Percentiles rank a stretch among this genome's conserved stretches.
These are phyloP conservation scores for Paratilapia polleni DNA, from an alignment of 2,113 vertebrate species.

Conservation along the genomic window DNA sequence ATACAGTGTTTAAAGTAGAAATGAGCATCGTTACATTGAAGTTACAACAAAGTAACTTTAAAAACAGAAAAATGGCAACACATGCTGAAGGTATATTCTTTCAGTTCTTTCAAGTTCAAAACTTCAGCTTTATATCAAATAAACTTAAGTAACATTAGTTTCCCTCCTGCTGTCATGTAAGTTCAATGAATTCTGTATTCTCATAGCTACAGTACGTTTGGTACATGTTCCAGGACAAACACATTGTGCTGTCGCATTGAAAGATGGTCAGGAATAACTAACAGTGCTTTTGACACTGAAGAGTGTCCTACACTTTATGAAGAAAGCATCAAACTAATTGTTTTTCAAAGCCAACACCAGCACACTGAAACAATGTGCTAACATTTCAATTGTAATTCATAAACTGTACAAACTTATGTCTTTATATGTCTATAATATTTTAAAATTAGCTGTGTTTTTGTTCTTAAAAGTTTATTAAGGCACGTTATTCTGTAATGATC, in stretches of 20 bases:
- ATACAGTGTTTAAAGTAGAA: not conserved
- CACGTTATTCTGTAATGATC: not conserved
- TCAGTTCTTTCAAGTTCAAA: not conserved
- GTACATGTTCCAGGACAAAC: not conserved
- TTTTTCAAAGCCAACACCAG: too few species aligned
- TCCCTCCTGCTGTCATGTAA: not conserved
- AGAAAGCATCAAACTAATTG: conserved; percentile 4
- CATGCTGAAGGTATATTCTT: too few species aligned
- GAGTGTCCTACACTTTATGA: not conserved
- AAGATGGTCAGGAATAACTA: not conserved
- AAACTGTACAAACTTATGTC: too few species aligned
- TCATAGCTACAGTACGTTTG: not conserved
- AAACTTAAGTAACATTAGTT: not conserved
- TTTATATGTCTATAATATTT: not conserved
- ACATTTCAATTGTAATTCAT: too few species aligned
- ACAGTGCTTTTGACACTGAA: not conserved
- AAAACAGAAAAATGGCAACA: not conserved
- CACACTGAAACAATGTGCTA: too few species aligned
- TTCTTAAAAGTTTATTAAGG: not conserved
- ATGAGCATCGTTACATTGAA: not conserved
- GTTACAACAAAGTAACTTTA: not conserved
- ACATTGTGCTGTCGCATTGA: not conserved
- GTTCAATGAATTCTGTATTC: not conserved
- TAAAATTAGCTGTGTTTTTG: not conserved
- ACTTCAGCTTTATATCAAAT: not conserved